phyloP scores from a whole-genome alignment of 2,797 vertebrate species.

The Pseudotriccus pelzelni region DNA sequence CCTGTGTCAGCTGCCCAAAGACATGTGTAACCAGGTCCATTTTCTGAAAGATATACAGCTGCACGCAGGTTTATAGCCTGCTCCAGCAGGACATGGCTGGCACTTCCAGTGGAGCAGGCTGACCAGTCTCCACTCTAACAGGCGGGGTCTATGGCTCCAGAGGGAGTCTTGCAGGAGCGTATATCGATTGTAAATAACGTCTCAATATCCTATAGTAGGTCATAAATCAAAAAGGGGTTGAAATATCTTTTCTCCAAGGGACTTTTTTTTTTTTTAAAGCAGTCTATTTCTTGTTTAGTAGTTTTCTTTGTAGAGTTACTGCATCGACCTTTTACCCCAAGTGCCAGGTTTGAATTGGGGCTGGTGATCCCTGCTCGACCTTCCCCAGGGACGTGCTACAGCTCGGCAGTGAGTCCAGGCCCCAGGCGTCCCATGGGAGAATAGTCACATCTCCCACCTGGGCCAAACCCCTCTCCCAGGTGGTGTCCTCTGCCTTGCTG shows the following conservation, averaged over 20 bases:
- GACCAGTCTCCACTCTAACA: constrained; percentile 38
- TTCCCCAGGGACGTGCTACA: not conserved
- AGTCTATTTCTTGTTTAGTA: constrained; percentile 49
- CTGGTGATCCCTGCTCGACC: not conserved
- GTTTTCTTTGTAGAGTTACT: constrained; percentile 50
- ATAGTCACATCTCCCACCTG: fast-evolving
- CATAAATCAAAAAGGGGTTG: constrained; percentile 70
- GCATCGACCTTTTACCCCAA: not conserved
- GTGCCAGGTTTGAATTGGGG: not conserved
- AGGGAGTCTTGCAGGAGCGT: constrained; percentile 56
- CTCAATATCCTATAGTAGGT: constrained; percentile 71
- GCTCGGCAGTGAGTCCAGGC: not conserved
- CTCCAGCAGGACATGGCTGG: constrained; percentile 47
- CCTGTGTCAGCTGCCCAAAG: constrained; percentile 57
- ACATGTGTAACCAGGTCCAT: constrained; percentile 57
- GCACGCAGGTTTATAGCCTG: constrained; percentile 37
- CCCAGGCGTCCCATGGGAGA: fast-evolving
- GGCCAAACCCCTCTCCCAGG: not conserved
- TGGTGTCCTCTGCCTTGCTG: not conserved
- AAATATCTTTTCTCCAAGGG: constrained; percentile 65
- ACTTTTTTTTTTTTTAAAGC: constrained; percentile 22
- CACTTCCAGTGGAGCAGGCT: constrained; percentile 41
- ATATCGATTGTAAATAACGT: constrained; percentile 74
- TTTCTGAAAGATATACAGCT: constrained; percentile 65
- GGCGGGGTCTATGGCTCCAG: constrained; percentile 62